Percentiles rank a stretch among this genome's conserved stretches.
These are phyloP conservation scores for Epizoanthus rinbou DNA, from an alignment of 92 coral and sea anemone species.

Conservation along the genomic window DNA sequence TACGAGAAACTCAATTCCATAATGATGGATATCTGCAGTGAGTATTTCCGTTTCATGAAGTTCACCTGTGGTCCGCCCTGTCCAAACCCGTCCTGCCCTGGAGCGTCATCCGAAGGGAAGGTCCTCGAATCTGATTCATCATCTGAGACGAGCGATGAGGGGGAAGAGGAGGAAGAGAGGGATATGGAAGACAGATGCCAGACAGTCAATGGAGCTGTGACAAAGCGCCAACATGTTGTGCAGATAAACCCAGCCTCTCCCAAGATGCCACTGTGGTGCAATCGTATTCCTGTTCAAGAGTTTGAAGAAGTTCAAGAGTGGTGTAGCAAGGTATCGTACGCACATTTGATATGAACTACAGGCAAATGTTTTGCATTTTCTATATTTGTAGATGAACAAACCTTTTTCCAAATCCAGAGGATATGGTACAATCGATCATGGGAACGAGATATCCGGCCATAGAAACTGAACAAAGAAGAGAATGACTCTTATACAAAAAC, in stretches of 20 bases:
- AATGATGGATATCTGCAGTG: constrained; percentile 64
- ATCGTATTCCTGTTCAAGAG: constrained; percentile 55
- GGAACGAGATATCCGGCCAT: too few species aligned
- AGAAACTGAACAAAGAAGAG: too few species aligned
- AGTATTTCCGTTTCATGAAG: constrained; percentile 68
- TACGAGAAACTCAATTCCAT: constrained; percentile 40
- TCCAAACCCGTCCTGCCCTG: constrained; percentile 70
- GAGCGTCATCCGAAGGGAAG: constrained; percentile 54
- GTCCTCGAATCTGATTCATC: constrained; percentile 51
- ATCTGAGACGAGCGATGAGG: constrained; percentile 58
- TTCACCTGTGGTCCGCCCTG: constrained; percentile 68
- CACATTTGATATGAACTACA: background rate
- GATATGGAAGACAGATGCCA: background rate
- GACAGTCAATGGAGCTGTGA: background rate
- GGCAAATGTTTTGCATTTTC: background rate
- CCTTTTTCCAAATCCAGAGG: too few species aligned
- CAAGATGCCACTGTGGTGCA: constrained; percentile 73
- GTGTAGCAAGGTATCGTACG: constrained; percentile 47
- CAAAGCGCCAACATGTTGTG: constrained; percentile 68
- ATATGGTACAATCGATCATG: too few species aligned
- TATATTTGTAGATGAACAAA: background rate
- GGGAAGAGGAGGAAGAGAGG: constrained; percentile 34
- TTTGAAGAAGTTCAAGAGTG: constrained; percentile 59
- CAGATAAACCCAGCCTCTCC: constrained; percentile 51
- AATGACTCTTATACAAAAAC: too few species aligned